Conservation (phyloP, 2,113 vertebrate species). For the Orycteropus afer region DNA sequence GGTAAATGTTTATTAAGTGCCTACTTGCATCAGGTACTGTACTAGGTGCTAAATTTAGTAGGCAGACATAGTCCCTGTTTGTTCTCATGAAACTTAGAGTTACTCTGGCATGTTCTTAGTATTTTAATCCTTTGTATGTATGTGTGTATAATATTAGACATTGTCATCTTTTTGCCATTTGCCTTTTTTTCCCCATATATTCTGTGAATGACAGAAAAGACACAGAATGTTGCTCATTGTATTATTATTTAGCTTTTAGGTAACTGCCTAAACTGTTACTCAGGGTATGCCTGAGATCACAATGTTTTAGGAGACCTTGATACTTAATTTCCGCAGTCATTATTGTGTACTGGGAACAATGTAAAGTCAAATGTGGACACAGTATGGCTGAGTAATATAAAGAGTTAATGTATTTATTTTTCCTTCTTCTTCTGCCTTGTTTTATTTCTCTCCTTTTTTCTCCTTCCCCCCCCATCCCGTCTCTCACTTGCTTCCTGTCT, state of each 20-base stretch:
- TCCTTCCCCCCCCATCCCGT: background rate
- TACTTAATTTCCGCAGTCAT: slow-evolving; percentile 8
- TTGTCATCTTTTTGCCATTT: background rate
- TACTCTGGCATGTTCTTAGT: background rate
- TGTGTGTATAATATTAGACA: background rate
- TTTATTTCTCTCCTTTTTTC: background rate
- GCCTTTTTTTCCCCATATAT: background rate
- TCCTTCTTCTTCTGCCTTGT: background rate
- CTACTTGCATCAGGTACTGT: background rate
- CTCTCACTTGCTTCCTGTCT: background rate
- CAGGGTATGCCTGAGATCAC: background rate
- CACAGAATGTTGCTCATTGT: background rate
- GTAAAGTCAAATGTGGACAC: background rate
- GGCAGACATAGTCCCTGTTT: background rate
- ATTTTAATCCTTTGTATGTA: background rate
- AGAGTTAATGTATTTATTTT: background rate
- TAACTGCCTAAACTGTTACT: background rate
- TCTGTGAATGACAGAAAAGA: background rate
- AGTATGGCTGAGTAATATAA: background rate
- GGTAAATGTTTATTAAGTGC: background rate
- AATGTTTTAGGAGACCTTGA: background rate
- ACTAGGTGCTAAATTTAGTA: background rate
- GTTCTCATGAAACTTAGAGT: background rate
- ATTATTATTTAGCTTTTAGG: background rate
- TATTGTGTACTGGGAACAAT: background rate